Evolutionary conservation across 2,888 invertebrate species (phyloP).

Genomic region (Incurvaria masculella): DNA sequence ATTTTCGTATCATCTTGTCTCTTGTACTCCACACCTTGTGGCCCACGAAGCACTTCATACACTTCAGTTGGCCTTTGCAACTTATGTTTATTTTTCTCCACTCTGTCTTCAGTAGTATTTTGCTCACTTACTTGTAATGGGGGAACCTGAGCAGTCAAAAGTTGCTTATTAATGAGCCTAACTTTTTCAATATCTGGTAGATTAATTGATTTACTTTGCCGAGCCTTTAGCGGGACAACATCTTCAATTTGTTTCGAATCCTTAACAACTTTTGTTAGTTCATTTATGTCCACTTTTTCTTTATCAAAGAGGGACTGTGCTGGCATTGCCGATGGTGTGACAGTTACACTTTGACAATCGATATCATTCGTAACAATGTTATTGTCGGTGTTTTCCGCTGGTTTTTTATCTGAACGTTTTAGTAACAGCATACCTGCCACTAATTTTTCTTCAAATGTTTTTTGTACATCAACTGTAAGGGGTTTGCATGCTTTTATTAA

Average conservation of each 20-base stretch:
- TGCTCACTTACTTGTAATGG: conserved; percentile 22
- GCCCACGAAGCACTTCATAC: not conserved
- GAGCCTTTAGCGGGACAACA: conserved; percentile 18
- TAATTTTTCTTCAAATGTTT: conserved; percentile 36
- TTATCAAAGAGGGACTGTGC: conserved; percentile 29
- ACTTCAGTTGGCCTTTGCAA: too few species aligned
- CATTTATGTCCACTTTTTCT: conserved; percentile 12
- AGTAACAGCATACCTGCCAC: conserved; percentile 30
- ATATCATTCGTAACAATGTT: not conserved
- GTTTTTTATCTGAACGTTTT: conserved; percentile 15
- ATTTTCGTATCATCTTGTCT: too few species aligned
- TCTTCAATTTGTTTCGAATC: conserved; percentile 6
- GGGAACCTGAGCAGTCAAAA: conserved; percentile 35
- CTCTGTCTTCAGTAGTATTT: not conserved
- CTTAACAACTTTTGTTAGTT: conserved; percentile 7
- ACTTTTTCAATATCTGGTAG: conserved; percentile 34
- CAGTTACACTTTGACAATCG: conserved; percentile 15
- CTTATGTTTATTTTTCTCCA: too few species aligned
- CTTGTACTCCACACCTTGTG: too few species aligned
- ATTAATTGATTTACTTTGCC: conserved; percentile 29
- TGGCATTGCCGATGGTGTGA: conserved; percentile 28
- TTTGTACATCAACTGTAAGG: conserved; percentile 37
- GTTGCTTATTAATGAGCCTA: conserved; percentile 32
- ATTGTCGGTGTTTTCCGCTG: not conserved
- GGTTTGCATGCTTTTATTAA: conserved; percentile 35